These are phyloP conservation scores for Indri indri DNA, from an alignment of 2,113 vertebrate species.

Conservation along the genomic window DNA sequence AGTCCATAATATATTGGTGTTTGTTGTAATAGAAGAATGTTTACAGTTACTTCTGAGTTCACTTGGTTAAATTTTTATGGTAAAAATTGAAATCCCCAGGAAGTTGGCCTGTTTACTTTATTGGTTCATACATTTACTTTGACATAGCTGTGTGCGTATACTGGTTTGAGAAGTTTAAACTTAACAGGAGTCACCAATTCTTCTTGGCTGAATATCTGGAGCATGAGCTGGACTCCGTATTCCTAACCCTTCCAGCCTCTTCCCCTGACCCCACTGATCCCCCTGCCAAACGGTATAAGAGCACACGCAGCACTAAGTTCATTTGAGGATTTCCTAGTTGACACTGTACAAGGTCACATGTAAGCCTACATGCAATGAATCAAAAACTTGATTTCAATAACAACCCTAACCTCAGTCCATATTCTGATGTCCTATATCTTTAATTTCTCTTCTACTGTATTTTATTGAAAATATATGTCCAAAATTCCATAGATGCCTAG, in stretches of 20 bases:
- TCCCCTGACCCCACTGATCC: rapidly evolving
- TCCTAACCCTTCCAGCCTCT: rapidly evolving
- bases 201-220: background rate
- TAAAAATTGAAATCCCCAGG: slow-evolving; percentile 31
- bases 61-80: slow-evolving; percentile 37
- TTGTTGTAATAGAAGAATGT: slow-evolving; percentile 50
- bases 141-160: background rate
- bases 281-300: background rate
- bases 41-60: slow-evolving; percentile 46
- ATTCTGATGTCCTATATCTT: background rate
- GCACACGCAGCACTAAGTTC: background rate
- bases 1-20: slow-evolving; percentile 4
- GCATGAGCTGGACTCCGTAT: rapidly evolving
- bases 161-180: background rate
- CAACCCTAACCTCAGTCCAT: background rate
- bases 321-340: background rate
- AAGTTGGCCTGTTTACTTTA: background rate
- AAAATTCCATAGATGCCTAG: background rate
- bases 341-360: background rate
- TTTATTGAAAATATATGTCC: background rate
- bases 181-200: background rate
- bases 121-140: background rate
- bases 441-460: background rate
- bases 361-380: background rate
- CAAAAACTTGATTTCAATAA: background rate